Percentiles rank a stretch among this genome's conserved stretches.
Conservation (phyloP, 2,888 invertebrate species). For the Lithophane socia region DNA sequence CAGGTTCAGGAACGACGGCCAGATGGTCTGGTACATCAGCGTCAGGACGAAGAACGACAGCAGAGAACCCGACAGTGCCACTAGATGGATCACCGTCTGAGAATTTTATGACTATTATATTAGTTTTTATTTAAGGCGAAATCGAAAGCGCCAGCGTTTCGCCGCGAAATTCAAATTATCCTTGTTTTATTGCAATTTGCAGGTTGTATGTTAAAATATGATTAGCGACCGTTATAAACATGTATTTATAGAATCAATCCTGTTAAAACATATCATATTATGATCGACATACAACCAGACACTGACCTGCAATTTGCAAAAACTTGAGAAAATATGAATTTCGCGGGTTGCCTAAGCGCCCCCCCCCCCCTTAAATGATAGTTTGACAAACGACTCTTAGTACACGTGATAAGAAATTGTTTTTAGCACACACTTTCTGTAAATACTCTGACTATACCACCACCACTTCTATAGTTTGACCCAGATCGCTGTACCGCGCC, state of each 20-base stretch:
- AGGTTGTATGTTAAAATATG: neutral
- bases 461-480: no score
- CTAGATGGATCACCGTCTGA: conserved; percentile 96
- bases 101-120: neutral
- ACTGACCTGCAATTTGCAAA: no score
- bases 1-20: conserved; percentile 95
- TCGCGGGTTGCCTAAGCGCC: no score
- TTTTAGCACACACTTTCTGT: conserved; percentile 16
- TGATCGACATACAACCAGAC: no score
- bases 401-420: neutral
- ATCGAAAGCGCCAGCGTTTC: no score
- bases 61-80: conserved; percentile 95
- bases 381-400: neutral
- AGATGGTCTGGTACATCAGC: conserved; percentile 95
- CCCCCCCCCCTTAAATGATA: neutral
- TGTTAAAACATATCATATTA: no score
- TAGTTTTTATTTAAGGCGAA: neutral
- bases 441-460: neutral
- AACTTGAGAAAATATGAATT: neutral
- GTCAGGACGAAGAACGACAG: conserved; percentile 95
- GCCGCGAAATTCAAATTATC: neutral
- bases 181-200: neutral
- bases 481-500: no score
- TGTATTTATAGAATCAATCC: neutral
- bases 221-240: neutral